Evolutionary conservation across 2,113 vertebrate genomes (phyloP).

Genomic region (Halichoerus grypus): DNA sequence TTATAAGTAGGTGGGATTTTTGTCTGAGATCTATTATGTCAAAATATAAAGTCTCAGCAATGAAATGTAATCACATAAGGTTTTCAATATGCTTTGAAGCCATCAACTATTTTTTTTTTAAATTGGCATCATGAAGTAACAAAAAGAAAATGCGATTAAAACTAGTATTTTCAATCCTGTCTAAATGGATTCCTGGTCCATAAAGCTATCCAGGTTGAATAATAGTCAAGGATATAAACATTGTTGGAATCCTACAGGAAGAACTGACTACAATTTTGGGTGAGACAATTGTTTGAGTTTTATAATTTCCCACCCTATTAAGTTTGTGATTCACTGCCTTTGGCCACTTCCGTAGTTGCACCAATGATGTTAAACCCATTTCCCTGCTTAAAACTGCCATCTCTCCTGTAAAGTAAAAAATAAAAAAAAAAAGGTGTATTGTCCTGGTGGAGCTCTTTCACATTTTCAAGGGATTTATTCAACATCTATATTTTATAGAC

Average conservation of each 20-base stretch:
- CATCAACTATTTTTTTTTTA: not conserved
- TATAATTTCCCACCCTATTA: not conserved
- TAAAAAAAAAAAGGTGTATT: not conserved
- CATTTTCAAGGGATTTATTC: not conserved
- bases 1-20: not conserved
- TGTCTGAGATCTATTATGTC: not conserved
- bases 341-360: not conserved
- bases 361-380: not conserved
- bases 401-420: not conserved
- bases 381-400: not conserved
- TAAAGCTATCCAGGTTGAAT: not conserved
- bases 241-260: not conserved
- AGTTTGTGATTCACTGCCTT: not conserved
- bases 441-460: not conserved
- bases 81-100: constrained; percentile 5
- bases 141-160: not conserved
- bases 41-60: not conserved
- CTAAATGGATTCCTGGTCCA: not conserved
- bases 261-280: not conserved
- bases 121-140: not conserved
- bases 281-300: not conserved
- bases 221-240: not conserved
- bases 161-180: not conserved
- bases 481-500: not conserved
- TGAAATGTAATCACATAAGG: not conserved